Conservation (phyloP, 2,113 vertebrate species). For the Gila orcuttii region DNA sequence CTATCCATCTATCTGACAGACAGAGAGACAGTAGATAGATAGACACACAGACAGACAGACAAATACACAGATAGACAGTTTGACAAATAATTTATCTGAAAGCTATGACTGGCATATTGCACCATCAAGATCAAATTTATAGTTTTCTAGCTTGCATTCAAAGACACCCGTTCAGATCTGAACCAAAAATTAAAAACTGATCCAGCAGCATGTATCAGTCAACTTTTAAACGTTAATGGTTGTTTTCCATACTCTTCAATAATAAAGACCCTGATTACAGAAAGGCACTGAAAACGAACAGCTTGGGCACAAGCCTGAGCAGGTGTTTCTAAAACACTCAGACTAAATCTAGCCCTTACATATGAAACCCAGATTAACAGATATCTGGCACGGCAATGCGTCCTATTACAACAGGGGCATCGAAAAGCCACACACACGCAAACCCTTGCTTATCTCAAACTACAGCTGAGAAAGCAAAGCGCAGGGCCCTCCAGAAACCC, state of each 20-base stretch:
- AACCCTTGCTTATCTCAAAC: not conserved
- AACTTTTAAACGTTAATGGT: no score
- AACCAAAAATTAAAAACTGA: not conserved
- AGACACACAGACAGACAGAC: no score
- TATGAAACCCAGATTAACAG: constrained; percentile 22
- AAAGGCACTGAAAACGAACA: not conserved
- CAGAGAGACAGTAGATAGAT: no score
- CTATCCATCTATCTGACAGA: no score
- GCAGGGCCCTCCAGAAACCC: constrained; percentile 7
- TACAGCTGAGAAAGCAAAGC: constrained; percentile 9
- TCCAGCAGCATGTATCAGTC: not conserved
- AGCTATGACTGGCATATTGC: not conserved
- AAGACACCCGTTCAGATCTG: not conserved
- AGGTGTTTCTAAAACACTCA: constrained; percentile 28
- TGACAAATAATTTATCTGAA: not conserved
- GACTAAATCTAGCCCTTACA: constrained; percentile 29
- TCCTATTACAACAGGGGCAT: not conserved
- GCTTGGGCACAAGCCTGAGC: constrained; percentile 11
- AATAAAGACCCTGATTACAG: not conserved
- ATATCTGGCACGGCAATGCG: not conserved
- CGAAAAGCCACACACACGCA: not conserved
- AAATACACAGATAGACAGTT: not conserved
- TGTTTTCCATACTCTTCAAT: not conserved
- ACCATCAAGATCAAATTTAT: not conserved
- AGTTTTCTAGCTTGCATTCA: not conserved